Conservation (phyloP, 64 coral and sea anemone genomes). For the Stichodactyla mertensii region DNA sequence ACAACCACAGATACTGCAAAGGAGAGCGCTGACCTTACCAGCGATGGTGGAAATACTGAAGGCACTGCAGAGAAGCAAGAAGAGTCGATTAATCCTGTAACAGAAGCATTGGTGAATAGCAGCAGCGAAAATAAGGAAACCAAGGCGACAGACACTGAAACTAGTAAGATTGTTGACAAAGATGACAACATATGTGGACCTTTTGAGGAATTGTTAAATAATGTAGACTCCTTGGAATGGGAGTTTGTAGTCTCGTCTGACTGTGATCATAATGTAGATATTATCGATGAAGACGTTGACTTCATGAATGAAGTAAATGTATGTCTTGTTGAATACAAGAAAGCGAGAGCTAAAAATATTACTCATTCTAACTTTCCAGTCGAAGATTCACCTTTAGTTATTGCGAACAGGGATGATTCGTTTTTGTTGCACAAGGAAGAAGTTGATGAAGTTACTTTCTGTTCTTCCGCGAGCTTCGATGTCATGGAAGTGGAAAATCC, state of each 20-base stretch:
- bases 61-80: background rate
- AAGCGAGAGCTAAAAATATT: background rate
- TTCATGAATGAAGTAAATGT: background rate
- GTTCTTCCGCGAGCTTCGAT: background rate
- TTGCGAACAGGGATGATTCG: background rate
- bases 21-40: too few species aligned
- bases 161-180: background rate
- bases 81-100: too few species aligned
- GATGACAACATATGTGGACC: background rate
- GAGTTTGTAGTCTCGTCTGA: background rate
- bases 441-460: background rate
- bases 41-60: background rate
- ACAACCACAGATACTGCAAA: too few species aligned
- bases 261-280: background rate
- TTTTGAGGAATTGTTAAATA: background rate
- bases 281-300: background rate
- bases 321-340: background rate
- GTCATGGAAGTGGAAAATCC: background rate
- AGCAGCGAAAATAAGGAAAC: background rate
- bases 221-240: background rate
- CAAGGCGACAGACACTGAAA: background rate
- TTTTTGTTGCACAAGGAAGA: background rate
- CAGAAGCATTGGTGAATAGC: background rate
- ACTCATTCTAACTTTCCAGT: background rate
- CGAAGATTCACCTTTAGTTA: background rate